Evolutionary conservation across 2,888 invertebrate species (phyloP), one percentile per base, ranked within the genome.

Genomic region (Aporophyla lueneburgensis): DNA sequence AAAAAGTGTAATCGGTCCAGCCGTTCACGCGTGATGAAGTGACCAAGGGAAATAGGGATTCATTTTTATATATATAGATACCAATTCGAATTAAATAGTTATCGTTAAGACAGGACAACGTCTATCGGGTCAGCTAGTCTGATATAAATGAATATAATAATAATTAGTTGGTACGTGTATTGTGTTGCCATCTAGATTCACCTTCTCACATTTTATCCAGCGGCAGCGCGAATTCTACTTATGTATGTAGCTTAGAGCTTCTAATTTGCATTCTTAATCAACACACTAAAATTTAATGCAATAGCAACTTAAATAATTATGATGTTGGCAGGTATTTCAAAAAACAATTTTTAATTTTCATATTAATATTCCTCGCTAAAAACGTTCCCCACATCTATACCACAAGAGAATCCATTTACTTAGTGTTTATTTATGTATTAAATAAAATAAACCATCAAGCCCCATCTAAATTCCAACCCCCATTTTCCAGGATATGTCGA

Each of bases 401-500:
- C 1, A 62, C n/a, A n/a, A n/a, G n/a, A 63, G 5, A 24, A 43
- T 46, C 9, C 43, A 19, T 24, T 63, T 24, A 63, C 24, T 63
- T 24, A 63, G 40, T 43, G 21, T 21, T n/a, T 40, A 2, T 62
- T 12, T 21, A 14, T 16, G 4, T 9, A 9, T 19, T 7, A 9
- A 49, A 9, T 21, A 51, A 53, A 33, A 53, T 33, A 67, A 53
- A 53, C n/a, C 5, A 14, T 16, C n/a, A 51, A 67, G 4, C 6
- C 16, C 33, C 10, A 33, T 1, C 16, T 66, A 33, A 53, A 40
- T 51, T 21, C 5, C 5, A 6, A 24, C 0, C 1, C 2, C 2
- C 5, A 0, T 51, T 71, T 76, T 75, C 58, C 56, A 96, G 96
- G 87, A 7, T 96, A 89, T 79, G 95, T 95, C 4, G 92, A 95